Evolutionary conservation across 2,113 vertebrate genomes (phyloP).

Genomic region (Geococcyx californianus): DNA sequence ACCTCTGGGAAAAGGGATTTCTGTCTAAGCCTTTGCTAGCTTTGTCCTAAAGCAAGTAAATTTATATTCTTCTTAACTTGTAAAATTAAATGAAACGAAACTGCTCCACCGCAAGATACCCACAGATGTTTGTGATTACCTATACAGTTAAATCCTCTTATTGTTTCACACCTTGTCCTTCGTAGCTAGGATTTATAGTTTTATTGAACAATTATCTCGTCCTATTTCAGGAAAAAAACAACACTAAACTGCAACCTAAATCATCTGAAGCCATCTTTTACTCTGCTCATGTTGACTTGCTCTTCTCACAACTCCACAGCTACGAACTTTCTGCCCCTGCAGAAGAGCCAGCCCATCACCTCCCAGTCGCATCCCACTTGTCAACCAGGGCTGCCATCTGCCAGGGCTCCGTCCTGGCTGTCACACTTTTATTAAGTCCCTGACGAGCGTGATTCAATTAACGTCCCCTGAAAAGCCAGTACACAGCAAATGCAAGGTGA

Average conservation of each 20-base stretch:
- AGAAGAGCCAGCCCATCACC: neutral
- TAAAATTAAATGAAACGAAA: neutral
- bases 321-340: neutral
- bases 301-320: neutral
- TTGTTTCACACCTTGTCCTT: neutral
- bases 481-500: neutral
- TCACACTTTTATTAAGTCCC: neutral
- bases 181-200: accelerated
- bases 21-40: neutral
- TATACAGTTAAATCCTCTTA: neutral
- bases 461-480: neutral
- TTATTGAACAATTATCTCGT: neutral
- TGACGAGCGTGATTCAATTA: constrained; percentile 7
- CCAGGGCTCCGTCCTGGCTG: neutral
- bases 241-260: neutral
- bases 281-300: neutral
- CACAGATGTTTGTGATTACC: neutral
- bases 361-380: accelerated
- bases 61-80: neutral
- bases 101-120: neutral
- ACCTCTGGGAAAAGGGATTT: neutral
- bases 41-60: neutral
- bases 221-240: neutral
- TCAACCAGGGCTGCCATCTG: neutral
- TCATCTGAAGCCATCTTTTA: neutral